Evolutionary conservation across 2,113 vertebrate species (phyloP).

Genomic region (Oreocharis arfaki): DNA sequence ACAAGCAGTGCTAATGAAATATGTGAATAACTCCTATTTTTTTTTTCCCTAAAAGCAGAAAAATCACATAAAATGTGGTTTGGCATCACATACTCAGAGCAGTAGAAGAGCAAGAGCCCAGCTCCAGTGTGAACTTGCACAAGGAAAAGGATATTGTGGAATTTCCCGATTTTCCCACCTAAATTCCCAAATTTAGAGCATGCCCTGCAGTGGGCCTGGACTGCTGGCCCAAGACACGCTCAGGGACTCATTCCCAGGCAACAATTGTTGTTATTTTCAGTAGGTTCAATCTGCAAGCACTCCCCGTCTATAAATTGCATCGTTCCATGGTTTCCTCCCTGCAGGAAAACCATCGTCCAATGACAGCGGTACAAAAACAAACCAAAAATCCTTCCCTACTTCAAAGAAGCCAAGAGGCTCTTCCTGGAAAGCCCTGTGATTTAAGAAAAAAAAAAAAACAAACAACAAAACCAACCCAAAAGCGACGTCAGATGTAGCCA

Average conservation of each 20-base stretch:
- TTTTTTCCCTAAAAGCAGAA: background rate
- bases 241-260: slow-evolving; percentile 2
- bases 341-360: background rate
- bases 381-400: background rate
- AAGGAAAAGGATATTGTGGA: background rate
- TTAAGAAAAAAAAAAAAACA: background rate
- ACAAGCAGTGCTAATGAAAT: background rate
- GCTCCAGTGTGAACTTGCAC: background rate
- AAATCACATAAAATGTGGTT: background rate
- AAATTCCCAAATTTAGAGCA: background rate
- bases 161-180: background rate
- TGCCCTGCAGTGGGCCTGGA: background rate
- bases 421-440: background rate
- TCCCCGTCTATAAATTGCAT: background rate
- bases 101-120: background rate
- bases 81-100: background rate
- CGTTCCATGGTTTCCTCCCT: background rate
- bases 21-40: background rate
- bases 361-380: background rate
- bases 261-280: background rate
- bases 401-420: background rate
- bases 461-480: background rate
- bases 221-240: background rate
- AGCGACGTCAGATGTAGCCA: background rate
- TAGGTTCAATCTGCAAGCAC: background rate